phyloP scores from a whole-genome alignment of 2,888 invertebrate species.

The Perithous albicinctus region DNA sequence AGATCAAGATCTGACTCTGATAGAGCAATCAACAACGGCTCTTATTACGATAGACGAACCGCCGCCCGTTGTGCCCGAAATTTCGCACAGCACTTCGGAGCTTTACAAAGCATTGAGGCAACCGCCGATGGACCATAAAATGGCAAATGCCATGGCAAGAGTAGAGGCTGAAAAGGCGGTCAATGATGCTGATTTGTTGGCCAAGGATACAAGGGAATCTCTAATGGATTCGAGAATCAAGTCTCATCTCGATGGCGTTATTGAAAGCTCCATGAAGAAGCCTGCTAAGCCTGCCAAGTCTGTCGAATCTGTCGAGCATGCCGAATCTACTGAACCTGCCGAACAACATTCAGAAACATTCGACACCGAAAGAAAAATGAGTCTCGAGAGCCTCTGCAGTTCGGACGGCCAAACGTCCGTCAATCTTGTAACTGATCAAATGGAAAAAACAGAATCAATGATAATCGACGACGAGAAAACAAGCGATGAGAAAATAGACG shows the following conservation, averaged over 20 bases:
- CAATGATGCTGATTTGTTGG: slow-evolving; percentile 44
- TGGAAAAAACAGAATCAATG: slow-evolving; percentile 54
- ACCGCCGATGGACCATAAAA: slow-evolving; percentile 73
- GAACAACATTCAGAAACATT: too few species aligned
- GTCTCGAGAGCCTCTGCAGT: slow-evolving; percentile 33
- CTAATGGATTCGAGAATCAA: slow-evolving; percentile 63
- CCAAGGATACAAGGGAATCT: slow-evolving; percentile 39
- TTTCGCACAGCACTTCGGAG: slow-evolving; percentile 73
- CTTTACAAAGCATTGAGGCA: slow-evolving; percentile 79
- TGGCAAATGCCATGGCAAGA: slow-evolving; percentile 60
- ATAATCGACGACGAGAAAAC: too few species aligned
- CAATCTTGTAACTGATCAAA: neutral
- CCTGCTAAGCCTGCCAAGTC: slow-evolving; percentile 28
- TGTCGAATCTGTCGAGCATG: too few species aligned
- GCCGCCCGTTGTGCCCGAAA: slow-evolving; percentile 49
- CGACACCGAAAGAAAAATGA: slow-evolving; percentile 46
- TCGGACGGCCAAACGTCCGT: slow-evolving; percentile 54
- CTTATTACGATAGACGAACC: slow-evolving; percentile 80
- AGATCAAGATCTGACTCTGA: slow-evolving; percentile 78
- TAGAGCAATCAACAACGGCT: slow-evolving; percentile 79
- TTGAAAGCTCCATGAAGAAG: slow-evolving; percentile 54
- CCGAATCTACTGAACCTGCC: too few species aligned
- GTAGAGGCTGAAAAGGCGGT: slow-evolving; percentile 61
- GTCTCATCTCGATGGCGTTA: slow-evolving; percentile 65
- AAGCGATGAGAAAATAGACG: too few species aligned